These are phyloP conservation scores for Thera britannica DNA, from an alignment of 2,888 invertebrate genomes.

Conservation along the genomic window DNA sequence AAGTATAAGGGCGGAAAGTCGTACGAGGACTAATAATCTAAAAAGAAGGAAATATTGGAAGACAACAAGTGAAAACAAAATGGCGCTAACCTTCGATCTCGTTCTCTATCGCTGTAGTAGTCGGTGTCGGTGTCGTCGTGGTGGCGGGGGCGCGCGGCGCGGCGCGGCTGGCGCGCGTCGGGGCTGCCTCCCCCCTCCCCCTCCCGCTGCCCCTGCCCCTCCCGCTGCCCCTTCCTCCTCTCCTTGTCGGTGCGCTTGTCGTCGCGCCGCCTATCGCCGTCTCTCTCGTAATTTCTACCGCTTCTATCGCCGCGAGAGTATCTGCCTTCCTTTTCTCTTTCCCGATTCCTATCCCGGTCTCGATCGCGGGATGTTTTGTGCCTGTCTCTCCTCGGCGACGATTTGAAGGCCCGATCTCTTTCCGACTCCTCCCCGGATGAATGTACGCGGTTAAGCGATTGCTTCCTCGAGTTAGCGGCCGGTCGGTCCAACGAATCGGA, in stretches of 20 bases:
- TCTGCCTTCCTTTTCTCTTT: conserved; percentile 61
- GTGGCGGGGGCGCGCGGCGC: conserved; percentile 71
- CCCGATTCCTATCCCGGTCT: conserved; percentile 60
- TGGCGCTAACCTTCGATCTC: conserved; percentile 72
- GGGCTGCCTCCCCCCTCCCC: conserved; percentile 66
- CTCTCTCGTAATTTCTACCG: conserved; percentile 53
- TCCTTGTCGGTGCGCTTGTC: conserved; percentile 64
- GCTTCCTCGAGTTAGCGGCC: conserved; percentile 49
- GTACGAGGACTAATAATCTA: too few relatives aligned
- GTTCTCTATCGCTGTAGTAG: conserved; percentile 88
- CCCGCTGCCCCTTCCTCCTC: conserved; percentile 52
- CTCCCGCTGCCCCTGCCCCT: conserved; percentile 49
- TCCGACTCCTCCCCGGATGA: conserved; percentile 79
- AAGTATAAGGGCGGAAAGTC: neutral
- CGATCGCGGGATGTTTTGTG: conserved; percentile 63
- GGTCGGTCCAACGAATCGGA: conserved; percentile 66
- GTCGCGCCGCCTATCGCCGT: conserved; percentile 54
- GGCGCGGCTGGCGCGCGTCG: conserved; percentile 63
- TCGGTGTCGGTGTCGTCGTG: conserved; percentile 89
- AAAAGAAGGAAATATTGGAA: neutral
- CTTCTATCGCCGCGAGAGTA: conserved; percentile 64
- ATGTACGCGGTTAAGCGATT: conserved; percentile 61
- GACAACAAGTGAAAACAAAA: neutral
- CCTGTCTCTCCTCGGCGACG: conserved; percentile 68
- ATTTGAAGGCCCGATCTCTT: conserved; percentile 68